Percentiles rank a stretch among this genome's conserved stretches.
These are phyloP conservation scores for Melanostoma mellinum DNA, from an alignment of 2,888 invertebrate genomes.

Conservation along the genomic window DNA sequence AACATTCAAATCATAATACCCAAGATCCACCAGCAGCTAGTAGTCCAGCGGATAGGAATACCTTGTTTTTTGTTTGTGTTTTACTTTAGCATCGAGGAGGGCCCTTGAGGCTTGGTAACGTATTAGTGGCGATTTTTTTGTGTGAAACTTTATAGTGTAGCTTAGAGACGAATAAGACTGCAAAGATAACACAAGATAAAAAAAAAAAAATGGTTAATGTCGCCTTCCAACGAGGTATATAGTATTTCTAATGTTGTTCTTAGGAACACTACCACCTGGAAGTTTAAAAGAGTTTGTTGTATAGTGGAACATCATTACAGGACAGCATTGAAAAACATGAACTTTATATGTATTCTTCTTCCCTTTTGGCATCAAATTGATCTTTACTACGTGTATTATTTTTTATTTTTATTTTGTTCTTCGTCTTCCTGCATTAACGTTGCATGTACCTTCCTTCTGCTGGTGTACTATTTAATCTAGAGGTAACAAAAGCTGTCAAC, in stretches of 20 bases:
- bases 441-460: too few relatives aligned
- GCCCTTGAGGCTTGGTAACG: slow-evolving; percentile 2
- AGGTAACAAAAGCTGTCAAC: too few relatives aligned
- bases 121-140: slow-evolving; percentile 14
- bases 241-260: slow-evolving; percentile 48
- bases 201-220: slow-evolving; percentile 19
- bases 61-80: background rate
- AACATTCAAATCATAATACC: slow-evolving; percentile 43
- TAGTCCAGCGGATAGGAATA: background rate
- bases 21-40: slow-evolving; percentile 2
- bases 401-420: background rate
- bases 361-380: slow-evolving; percentile 3
- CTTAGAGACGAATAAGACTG: slow-evolving; percentile 1
- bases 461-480: too few relatives aligned
- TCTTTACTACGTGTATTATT: background rate
- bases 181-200: slow-evolving; percentile 27
- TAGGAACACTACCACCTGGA: slow-evolving; percentile 48
- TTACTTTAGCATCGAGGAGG: background rate
- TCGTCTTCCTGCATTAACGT: background rate
- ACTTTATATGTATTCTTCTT: background rate
- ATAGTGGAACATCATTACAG: background rate
- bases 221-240: background rate
- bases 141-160: too few relatives aligned
- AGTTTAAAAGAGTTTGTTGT: slow-evolving; percentile 12
- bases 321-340: background rate